A percentile compares a stretch with the other conserved stretches of the same genome.
Conservation (phyloP, 2,888 invertebrate genomes). For the Pachycephus smyrnensis region DNA sequence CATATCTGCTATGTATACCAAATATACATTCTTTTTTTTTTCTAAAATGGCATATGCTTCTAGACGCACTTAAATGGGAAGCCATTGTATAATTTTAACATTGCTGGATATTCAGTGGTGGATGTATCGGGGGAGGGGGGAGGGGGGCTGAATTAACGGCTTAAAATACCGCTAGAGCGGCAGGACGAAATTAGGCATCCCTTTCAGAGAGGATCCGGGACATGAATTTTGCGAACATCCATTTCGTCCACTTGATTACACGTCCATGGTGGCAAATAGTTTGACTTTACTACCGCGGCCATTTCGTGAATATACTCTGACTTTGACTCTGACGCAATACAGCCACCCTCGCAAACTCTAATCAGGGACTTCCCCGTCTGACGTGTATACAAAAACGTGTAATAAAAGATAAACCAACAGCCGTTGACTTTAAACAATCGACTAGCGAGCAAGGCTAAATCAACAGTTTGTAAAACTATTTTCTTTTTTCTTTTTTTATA, state of each 20-base stretch:
- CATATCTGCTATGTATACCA: background rate
- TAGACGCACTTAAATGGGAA: background rate
- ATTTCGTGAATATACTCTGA: background rate
- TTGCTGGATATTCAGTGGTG: background rate
- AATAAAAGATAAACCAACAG: background rate
- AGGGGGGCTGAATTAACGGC: background rate
- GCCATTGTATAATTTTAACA: background rate
- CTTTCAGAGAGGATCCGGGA: background rate
- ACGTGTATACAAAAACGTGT: background rate
- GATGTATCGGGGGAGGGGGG: background rate
- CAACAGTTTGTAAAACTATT: background rate
- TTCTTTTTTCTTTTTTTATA: constrained; percentile 7
- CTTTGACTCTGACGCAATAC: background rate
- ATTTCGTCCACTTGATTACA: background rate
- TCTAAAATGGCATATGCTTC: background rate
- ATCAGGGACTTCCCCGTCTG: background rate
- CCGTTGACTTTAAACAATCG: background rate
- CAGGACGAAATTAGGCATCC: background rate
- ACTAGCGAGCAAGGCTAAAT: background rate
- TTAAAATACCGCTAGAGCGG: background rate
- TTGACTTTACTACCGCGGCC: background rate
- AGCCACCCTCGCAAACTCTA: background rate
- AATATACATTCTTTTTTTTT: background rate
- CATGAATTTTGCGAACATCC: background rate
- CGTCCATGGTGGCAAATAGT: background rate